These are phyloP conservation scores for Rostratula benghalensis DNA, from an alignment of 2,113 vertebrate genomes.

Conservation along the genomic window DNA sequence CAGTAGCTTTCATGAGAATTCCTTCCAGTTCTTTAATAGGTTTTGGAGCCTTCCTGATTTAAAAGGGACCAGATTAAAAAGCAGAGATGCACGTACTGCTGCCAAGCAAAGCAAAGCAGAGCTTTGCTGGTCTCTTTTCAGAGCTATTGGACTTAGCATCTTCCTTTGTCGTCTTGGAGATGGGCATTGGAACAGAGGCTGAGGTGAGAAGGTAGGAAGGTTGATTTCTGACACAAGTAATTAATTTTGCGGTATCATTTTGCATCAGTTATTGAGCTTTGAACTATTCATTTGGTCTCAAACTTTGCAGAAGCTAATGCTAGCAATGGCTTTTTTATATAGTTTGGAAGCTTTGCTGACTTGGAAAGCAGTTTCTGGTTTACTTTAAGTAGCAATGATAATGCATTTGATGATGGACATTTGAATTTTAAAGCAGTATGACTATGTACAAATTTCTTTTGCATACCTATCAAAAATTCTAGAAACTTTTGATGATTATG, in stretches of 20 bases:
- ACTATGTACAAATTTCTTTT: neutral
- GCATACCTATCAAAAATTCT: neutral
- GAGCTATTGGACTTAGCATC: neutral
- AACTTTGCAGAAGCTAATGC: slow-evolving; percentile 51
- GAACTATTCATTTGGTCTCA: slow-evolving; percentile 54
- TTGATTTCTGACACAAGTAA: slow-evolving; percentile 13
- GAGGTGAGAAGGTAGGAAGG: neutral
- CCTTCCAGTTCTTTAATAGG: neutral
- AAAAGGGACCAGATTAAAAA: neutral
- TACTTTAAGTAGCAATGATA: neutral
- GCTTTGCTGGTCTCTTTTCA: neutral
- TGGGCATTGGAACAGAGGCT: neutral
- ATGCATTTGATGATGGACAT: neutral
- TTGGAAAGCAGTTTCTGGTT: neutral
- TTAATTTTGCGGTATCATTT: slow-evolving; percentile 1
- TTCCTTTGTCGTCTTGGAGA: neutral
- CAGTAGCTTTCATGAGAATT: neutral
- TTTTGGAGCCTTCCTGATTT: neutral
- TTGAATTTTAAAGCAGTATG: neutral
- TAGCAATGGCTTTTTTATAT: slow-evolving; percentile 36
- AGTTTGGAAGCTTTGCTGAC: slow-evolving; percentile 29
- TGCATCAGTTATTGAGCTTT: slow-evolving; percentile 51
- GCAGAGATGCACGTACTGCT: neutral
- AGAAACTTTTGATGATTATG: neutral
- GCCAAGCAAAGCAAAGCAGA: neutral